A percentile compares a stretch with the other conserved stretches of the same genome.
phyloP scores from a whole-genome alignment of 2,113 vertebrate species.

The Brachyistius frenatus region DNA sequence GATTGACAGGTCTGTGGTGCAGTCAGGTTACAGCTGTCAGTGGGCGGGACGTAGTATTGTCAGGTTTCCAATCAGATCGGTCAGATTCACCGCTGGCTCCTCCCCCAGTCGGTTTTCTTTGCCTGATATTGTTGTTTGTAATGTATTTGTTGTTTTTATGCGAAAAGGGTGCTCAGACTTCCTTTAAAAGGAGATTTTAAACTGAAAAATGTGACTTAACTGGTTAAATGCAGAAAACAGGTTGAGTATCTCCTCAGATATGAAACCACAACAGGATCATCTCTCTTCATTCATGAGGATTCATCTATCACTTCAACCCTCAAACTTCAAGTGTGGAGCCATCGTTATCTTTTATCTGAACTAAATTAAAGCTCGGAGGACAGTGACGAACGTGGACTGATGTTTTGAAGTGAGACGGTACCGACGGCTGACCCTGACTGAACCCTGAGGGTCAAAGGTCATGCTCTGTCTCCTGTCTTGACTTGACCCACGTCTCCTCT shows the following conservation, averaged over 20 bases:
- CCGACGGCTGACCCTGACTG: slow-evolving; percentile 32
- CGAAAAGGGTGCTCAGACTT: too few species aligned
- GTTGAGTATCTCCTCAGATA: not conserved
- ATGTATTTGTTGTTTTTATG: not conserved
- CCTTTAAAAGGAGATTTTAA: too few species aligned
- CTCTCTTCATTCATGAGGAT: not conserved
- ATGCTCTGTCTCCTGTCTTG: slow-evolving; percentile 58
- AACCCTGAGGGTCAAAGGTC: slow-evolving; percentile 56
- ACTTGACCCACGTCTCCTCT: slow-evolving; percentile 64
- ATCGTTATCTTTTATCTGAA: slow-evolving; percentile 16
- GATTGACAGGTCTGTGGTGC: too few species aligned
- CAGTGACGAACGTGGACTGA: not conserved
- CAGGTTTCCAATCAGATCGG: too few species aligned
- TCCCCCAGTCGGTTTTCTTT: too few species aligned
- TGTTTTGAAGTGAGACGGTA: slow-evolving; percentile 23
- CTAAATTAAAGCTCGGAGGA: slow-evolving; percentile 28
- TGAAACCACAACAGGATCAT: not conserved
- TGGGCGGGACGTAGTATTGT: too few species aligned
- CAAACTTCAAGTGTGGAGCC: not conserved
- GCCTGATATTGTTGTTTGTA: too few species aligned
- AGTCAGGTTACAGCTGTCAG: too few species aligned
- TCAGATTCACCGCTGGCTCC: too few species aligned
- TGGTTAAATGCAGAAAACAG: not conserved
- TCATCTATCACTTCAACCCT: not conserved
- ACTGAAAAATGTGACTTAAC: too few species aligned